Conservation (phyloP, 2,888 invertebrate species). For the Glaucopsyche alexis region DNA sequence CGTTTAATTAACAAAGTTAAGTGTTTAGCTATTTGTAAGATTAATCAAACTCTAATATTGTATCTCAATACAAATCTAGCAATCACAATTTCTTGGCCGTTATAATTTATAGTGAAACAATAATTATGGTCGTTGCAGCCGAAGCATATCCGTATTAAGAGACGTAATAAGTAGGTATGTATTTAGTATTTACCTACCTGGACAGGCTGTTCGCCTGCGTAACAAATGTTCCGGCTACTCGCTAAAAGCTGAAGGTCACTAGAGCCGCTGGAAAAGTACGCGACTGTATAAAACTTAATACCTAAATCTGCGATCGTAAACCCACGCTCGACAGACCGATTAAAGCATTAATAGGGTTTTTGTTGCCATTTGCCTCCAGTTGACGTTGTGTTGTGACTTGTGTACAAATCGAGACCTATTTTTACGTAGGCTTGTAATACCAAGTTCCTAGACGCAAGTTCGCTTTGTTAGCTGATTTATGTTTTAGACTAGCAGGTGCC, state of each 20-base stretch:
- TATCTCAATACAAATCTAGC: not conserved
- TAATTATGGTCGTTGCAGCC: conserved; percentile 16
- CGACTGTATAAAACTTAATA: conserved; percentile 65
- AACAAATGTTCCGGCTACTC: conserved; percentile 53
- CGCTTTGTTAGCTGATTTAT: too few relatives aligned
- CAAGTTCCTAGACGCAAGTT: not conserved
- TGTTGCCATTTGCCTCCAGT: conserved; percentile 45
- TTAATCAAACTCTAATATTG: conserved; percentile 8
- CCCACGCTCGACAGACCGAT: conserved; percentile 68
- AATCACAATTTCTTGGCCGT: conserved; percentile 6
- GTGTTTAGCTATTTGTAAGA: not conserved
- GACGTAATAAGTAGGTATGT: conserved; percentile 12
- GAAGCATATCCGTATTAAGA: conserved; percentile 34
- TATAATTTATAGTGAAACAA: conserved; percentile 26
- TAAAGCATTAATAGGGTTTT: conserved; percentile 67
- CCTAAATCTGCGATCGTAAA: conserved; percentile 64
- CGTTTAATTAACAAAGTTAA: not conserved
- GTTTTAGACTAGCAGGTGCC: too few relatives aligned
- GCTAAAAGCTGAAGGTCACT: conserved; percentile 62
- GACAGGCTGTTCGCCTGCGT: conserved; percentile 46
- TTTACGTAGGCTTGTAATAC: not conserved
- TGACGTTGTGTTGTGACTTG: conserved; percentile 29
- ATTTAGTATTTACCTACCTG: conserved; percentile 42
- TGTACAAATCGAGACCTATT: conserved; percentile 29
- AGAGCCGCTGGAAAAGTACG: conserved; percentile 63